phyloP scores from a whole-genome alignment of 2,797 vertebrate species.

The Parotocinclus haroldoi region DNA sequence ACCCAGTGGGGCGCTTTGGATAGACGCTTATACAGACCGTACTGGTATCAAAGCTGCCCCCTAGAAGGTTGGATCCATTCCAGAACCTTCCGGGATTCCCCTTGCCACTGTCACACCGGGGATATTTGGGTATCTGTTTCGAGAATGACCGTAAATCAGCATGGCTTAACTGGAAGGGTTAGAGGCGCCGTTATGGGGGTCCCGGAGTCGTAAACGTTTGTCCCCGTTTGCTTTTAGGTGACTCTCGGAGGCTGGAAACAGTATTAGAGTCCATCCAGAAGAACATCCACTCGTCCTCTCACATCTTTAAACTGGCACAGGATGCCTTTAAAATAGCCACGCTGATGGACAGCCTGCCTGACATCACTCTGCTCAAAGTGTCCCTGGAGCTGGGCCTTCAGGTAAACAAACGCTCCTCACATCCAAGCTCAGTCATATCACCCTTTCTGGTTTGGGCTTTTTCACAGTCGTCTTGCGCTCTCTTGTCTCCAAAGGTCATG shows the following conservation, averaged over 20 bases:
- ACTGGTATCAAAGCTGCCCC: no score
- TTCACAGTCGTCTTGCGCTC: background rate
- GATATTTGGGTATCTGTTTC: no score
- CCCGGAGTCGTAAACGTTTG: background rate
- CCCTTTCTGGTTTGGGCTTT: background rate
- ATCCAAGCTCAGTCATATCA: background rate
- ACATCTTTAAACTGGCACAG: slow-evolving; percentile 97
- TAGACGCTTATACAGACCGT: no score
- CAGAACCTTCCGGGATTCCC: no score
- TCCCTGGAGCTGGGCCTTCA: slow-evolving; percentile 95
- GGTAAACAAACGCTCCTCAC: slow-evolving; percentile 64
- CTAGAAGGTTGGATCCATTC: no score
- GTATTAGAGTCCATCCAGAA: slow-evolving; percentile 98
- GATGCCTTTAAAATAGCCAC: slow-evolving; percentile 99
- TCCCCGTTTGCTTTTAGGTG: slow-evolving; percentile 70
- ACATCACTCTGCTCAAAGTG: slow-evolving; percentile 96
- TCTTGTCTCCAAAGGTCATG: slow-evolving; percentile 81
- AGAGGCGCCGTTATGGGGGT: slow-evolving; percentile 8
- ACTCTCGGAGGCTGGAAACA: slow-evolving; percentile 87
- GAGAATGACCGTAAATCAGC: no score
- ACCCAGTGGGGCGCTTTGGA: no score
- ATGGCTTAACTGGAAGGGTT: no score
- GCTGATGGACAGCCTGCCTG: slow-evolving; percentile 94
- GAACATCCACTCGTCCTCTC: slow-evolving; percentile 94
- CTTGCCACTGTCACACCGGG: no score